A percentile compares a stretch with the other conserved stretches of the same genome.
These are phyloP conservation scores for Alfaro cultratus DNA, from an alignment of 2,797 vertebrate genomes.

Conservation along the genomic window DNA sequence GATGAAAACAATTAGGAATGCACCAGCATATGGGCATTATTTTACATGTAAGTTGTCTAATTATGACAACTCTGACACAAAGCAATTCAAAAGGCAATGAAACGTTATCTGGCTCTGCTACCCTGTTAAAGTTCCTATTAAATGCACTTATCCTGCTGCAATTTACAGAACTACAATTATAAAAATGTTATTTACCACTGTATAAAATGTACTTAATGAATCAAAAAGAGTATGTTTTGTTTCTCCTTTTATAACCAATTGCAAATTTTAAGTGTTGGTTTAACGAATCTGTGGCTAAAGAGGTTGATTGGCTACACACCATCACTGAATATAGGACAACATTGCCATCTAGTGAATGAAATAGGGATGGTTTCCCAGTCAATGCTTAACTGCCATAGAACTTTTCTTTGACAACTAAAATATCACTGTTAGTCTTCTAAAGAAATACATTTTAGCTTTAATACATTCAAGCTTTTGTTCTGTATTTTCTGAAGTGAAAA, in stretches of 20 bases:
- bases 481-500: background rate
- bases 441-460: constrained; percentile 4
- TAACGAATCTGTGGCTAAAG: constrained; percentile 10
- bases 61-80: background rate
- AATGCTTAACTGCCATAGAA: background rate
- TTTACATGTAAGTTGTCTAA: background rate
- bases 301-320: background rate
- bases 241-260: constrained; percentile 6
- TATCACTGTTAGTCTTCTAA: background rate
- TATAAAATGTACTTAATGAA: background rate
- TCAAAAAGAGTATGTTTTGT: background rate
- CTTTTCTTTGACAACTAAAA: background rate
- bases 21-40: background rate
- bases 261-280: background rate
- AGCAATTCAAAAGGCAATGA: background rate
- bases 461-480: background rate
- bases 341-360: constrained; percentile 71
- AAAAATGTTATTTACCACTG: background rate
- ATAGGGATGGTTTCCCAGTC: background rate
- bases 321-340: constrained; percentile 42
- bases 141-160: background rate
- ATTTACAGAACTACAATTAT: background rate
- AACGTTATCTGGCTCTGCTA: background rate
- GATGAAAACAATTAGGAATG: background rate
- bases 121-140: background rate